A percentile compares a stretch with the other conserved stretches of the same genome.
These are phyloP conservation scores for Palythoa caribaeorum DNA, from an alignment of 92 coral and sea anemone species.

Conservation along the genomic window DNA sequence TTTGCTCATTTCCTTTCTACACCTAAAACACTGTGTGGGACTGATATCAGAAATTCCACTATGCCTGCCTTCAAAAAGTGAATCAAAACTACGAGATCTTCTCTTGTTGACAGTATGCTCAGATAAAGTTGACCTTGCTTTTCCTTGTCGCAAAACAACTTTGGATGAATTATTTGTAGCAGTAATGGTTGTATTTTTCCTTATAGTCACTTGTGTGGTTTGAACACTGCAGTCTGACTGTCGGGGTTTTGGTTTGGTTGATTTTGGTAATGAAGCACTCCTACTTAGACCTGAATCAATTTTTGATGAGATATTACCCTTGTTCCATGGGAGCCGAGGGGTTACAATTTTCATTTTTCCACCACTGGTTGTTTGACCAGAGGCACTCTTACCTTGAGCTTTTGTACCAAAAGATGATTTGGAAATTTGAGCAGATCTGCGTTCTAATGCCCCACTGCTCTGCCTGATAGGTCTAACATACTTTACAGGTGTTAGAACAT, in stretches of 20 bases:
- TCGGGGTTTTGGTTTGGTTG: constrained; percentile 66
- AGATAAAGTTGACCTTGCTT: constrained; percentile 58
- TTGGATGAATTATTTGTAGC: constrained; percentile 58
- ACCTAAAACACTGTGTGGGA: constrained; percentile 88
- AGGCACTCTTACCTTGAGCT: constrained; percentile 65
- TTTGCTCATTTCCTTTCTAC: constrained; percentile 83
- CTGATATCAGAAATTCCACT: constrained; percentile 64
- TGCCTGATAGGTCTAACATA: constrained; percentile 91
- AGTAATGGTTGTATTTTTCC: constrained; percentile 15
- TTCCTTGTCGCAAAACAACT: constrained; percentile 75
- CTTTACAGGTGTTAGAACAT: constrained; percentile 74
- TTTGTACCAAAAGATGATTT: constrained; percentile 28
- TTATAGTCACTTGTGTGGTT: constrained; percentile 39
- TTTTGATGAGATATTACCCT: constrained; percentile 70
- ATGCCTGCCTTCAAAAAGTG: constrained; percentile 68
- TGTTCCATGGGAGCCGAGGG: constrained; percentile 91
- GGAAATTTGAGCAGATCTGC: constrained; percentile 5
- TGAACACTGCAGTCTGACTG: constrained; percentile 56
- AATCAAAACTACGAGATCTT: constrained; percentile 88
- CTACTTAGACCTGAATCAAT: constrained; percentile 78
- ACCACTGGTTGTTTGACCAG: constrained; percentile 62
- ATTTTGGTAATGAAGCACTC: constrained; percentile 48
- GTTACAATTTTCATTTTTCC: constrained; percentile 84
- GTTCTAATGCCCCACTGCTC: constrained; percentile 62
- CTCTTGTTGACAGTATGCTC: constrained; percentile 69